Evolutionary conservation across 30 jellyfish, hydroid and myxozoan genomes (phyloP), one percentile per base, ranked within the genome.

Genomic region (Hydra vulgaris): DNA sequence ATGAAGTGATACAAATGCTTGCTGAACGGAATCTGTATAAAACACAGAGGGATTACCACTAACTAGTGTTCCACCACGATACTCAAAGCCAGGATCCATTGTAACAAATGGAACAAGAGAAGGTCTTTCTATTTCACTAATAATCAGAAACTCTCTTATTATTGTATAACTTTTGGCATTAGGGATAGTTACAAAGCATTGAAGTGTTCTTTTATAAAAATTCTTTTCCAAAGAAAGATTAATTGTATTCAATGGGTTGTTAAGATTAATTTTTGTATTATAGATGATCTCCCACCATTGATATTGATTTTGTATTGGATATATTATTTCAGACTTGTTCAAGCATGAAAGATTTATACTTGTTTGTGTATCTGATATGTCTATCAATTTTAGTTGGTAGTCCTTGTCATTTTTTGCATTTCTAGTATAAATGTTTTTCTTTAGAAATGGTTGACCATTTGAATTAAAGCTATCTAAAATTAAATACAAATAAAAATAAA

Each of bases 11-110:
- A 75, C n/a, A 54, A 75, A 75, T 7, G 56, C 53, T 22, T 66
- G 24, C 26, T 26, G 53, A 1, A 21, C 21, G 18, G 72, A 67
- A 16, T 75, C 74, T 22, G 53, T 20, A 26, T 75, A 75, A 27
- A 75, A 25, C 17, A 53, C 23, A 15, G 83, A 67, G 21, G 83
- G 83, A 16, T 26, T 54, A 8, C 72, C 56, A 26, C 56, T n/a
- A 19, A 75, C 56, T 24, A 75, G 71, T 26, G 26, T 26, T 75
- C 83, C 83, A 25, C 83, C 83, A 26, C 83, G 83, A 25, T 75
- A 75, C 25, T 75, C 83, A n/a, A 75, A 53, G 24, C 83, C 83
- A 16, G 83, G 70, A 25, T 75, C 83, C 25, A 21, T 26, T 25
- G 83, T 75, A 67, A 75, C 83, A 25, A 75, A 75, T 17, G 83